phyloP scores from a whole-genome alignment of 2,888 invertebrate species.

The Trileptium ribeirensis region DNA sequence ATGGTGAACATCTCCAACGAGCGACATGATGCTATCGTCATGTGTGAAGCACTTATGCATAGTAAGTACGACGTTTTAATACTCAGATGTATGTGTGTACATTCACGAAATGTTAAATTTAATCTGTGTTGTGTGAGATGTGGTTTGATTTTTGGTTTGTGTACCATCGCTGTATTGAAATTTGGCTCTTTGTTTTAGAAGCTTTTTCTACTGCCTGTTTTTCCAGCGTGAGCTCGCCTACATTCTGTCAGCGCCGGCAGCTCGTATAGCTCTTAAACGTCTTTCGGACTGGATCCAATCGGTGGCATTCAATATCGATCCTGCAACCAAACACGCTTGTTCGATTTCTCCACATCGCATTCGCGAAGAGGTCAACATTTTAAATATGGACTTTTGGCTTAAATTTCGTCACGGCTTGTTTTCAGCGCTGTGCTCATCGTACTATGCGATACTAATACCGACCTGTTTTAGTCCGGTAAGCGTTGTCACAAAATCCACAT shows the following conservation, averaged over 20 bases:
- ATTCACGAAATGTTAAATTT: too few relatives aligned
- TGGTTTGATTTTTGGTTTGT: too few relatives aligned
- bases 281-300: constrained; percentile 15
- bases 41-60: too few relatives aligned
- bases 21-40: too few relatives aligned
- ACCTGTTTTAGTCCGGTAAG: constrained; percentile 77
- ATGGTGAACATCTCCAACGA: too few relatives aligned
- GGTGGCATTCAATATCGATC: constrained; percentile 15
- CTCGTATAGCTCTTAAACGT: not conserved
- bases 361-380: constrained; percentile 72
- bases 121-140: too few relatives aligned
- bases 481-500: too few relatives aligned
- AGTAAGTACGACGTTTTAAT: too few relatives aligned
- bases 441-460: constrained; percentile 79
- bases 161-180: not conserved
- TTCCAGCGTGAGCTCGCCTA: constrained; percentile 29
- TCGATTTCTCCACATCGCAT: constrained; percentile 53
- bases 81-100: too few relatives aligned
- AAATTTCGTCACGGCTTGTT: constrained; percentile 80
- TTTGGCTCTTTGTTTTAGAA: constrained; percentile 38
- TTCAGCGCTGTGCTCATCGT: constrained; percentile 72
- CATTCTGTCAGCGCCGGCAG: constrained; percentile 8
- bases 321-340: constrained; percentile 51
- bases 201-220: constrained; percentile 48
- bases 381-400: constrained; percentile 78